Evolutionary conservation across 2,888 invertebrate genomes (phyloP).

Genomic region (Drosophila barbarae): DNA sequence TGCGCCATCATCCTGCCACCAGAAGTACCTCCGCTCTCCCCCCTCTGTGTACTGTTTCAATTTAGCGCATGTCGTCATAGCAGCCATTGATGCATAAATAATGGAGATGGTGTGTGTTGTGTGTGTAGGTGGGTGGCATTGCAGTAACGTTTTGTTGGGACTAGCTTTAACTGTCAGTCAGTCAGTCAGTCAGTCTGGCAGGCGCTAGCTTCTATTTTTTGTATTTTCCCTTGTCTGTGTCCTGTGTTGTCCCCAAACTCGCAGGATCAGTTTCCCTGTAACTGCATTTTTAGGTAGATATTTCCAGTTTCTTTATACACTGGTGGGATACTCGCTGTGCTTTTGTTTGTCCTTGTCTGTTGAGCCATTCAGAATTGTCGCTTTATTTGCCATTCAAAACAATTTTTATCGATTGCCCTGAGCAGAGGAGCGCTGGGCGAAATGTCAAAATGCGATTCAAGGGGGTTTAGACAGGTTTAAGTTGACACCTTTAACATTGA

Average conservation of each 20-base stretch:
- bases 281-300: constrained; percentile 69
- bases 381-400: constrained; percentile 72
- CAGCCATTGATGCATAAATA: constrained; percentile 76
- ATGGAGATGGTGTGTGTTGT: constrained; percentile 52
- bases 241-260: constrained; percentile 34
- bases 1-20: constrained; percentile 37
- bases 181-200: constrained; percentile 61
- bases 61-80: constrained; percentile 75
- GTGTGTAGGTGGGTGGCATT: constrained; percentile 10
- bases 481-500: constrained; percentile 22
- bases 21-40: neutral
- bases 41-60: constrained; percentile 64
- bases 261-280: constrained; percentile 38
- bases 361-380: constrained; percentile 64
- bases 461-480: constrained; percentile 40
- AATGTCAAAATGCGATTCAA: constrained; percentile 18
- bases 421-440: constrained; percentile 10
- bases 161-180: constrained; percentile 73
- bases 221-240: neutral
- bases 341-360: constrained; percentile 39
- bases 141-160: constrained; percentile 51
- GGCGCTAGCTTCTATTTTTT: constrained; percentile 37
- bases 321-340: constrained; percentile 1
- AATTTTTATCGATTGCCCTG: constrained; percentile 62
- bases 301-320: constrained; percentile 24